phyloP scores from a whole-genome alignment of 2,888 invertebrate genomes.

The Drosophila borealis region DNA sequence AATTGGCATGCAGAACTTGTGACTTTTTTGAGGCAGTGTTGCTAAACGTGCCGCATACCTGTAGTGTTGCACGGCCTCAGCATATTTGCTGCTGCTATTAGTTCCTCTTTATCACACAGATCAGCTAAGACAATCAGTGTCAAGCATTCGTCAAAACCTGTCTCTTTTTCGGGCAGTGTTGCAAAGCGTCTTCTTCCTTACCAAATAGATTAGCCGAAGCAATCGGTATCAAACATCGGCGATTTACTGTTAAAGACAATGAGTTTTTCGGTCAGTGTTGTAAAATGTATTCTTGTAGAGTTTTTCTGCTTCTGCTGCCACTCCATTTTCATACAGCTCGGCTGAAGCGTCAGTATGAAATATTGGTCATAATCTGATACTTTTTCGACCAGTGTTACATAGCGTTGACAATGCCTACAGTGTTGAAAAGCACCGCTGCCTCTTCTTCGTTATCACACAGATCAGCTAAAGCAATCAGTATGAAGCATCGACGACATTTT shows the following conservation, averaged over 20 bases:
- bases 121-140: no score
- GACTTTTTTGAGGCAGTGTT: slow-evolving; percentile 25
- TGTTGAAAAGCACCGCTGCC: not conserved
- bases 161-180: not conserved
- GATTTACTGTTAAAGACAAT: slow-evolving; percentile 5
- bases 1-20: slow-evolving; percentile 18
- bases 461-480: slow-evolving; percentile 58
- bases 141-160: no score
- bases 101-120: no score
- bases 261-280: no score
- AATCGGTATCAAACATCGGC: slow-evolving; percentile 67
- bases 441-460: slow-evolving; percentile 17
- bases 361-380: no score
- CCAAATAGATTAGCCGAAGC: slow-evolving; percentile 42
- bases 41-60: not conserved
- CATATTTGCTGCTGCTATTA: no score
- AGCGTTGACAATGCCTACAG: not conserved
- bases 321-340: no score
- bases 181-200: slow-evolving; percentile 3
- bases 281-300: no score
- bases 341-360: no score
- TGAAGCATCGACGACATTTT: slow-evolving; percentile 70
- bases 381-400: slow-evolving; percentile 3
- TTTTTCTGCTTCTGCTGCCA: no score
- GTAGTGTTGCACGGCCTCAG: not conserved